Percentiles rank a stretch among this genome's conserved stretches.
Evolutionary conservation across 2,113 vertebrate genomes (phyloP).

Genomic region (Gyps fulvus): DNA sequence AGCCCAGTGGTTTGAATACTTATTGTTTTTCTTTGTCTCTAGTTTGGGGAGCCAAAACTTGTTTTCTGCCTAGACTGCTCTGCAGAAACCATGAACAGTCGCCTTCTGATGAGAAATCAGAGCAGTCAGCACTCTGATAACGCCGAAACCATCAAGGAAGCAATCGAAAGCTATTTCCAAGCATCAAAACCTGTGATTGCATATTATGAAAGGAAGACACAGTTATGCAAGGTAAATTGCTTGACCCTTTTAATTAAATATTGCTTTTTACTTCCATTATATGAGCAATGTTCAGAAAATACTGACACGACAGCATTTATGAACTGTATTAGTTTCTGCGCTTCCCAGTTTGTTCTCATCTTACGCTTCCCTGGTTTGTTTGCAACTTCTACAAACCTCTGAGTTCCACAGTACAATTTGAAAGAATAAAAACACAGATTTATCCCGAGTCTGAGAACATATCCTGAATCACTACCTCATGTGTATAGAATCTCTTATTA

Average conservation of each 20-base stretch:
- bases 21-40: background rate
- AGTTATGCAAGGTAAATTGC: constrained; percentile 80
- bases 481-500: background rate
- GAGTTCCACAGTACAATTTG: background rate
- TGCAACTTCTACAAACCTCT: background rate
- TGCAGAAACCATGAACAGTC: constrained; percentile 80
- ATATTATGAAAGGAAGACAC: constrained; percentile 81
- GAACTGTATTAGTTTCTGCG: background rate
- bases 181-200: constrained; percentile 68
- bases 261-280: background rate
- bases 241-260: background rate
- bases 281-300: background rate
- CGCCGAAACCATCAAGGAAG: constrained; percentile 33
- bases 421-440: background rate
- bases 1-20: background rate
- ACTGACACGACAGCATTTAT: background rate
- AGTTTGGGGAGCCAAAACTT: constrained; percentile 84
- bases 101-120: constrained; percentile 68
- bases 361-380: background rate
- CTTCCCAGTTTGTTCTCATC: background rate
- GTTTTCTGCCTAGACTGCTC: constrained; percentile 88
- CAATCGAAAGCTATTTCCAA: constrained; percentile 75
- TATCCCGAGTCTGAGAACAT: background rate
- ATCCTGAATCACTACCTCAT: background rate
- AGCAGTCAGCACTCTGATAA: background rate